Evolutionary conservation across 2,113 vertebrate species (phyloP), one percentile per base, ranked within the genome.

Genomic region (Malaclemys terrapin): DNA sequence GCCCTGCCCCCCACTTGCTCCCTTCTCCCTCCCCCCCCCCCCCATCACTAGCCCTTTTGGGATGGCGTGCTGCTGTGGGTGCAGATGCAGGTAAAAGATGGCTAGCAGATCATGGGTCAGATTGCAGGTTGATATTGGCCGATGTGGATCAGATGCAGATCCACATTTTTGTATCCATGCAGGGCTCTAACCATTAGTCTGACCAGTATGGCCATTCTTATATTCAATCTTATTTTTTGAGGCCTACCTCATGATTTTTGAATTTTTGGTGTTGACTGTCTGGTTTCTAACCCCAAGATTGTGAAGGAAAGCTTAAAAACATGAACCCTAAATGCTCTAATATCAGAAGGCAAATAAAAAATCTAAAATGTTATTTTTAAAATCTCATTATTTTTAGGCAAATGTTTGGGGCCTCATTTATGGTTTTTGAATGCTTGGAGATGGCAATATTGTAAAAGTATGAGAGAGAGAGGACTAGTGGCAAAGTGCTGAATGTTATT

Each of bases 261-360:
- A 91, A 90, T 38, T 52, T 35, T 87, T 72, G 27, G 2, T 25
- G 87, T 93, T 90, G 81, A 59, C 82, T 89, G 57, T 90, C 91
- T 80, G 42, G 11, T 80, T 65, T 72, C 80, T 24, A 81, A 78
- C 76, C 76, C 84, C 89, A 76, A 89, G 4, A 8, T 88, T 87
- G 88, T 76, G 92, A 84, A 93, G 86, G 89, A 86, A 88, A 84
- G 8, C 16, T 82, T 72, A 6, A 91, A 96, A 92, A 95, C 29
- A n/a, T 84, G n/a, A 94, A 94, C 56, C 52, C 27, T 87, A 91
- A 95, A 19, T 57, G 69, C 38, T 84, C 45, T 4, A 94, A 90
- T 49, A 54, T 16, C 84, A 69, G n/a, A 84, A 84, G 76, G 5
- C 19, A 89, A 85, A 86, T 27, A 27, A 80, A 72, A 86, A 89